Evolutionary conservation across 2,888 invertebrate species (phyloP).

Genomic region (Parnassius orleans): DNA sequence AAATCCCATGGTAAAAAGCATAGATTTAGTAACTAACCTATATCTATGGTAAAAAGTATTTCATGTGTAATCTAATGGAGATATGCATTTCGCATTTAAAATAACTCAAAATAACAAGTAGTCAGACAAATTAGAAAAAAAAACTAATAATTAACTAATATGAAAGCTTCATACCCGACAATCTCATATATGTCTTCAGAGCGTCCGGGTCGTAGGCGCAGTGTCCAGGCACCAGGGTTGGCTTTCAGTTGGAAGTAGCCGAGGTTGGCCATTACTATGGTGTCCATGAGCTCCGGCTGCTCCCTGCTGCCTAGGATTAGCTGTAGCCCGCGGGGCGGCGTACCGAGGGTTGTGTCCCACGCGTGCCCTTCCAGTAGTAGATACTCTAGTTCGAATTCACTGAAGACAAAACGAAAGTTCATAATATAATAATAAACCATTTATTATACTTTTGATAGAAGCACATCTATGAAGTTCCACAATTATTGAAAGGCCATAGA

Average conservation of each 20-base stretch:
- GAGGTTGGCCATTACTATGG: conserved; percentile 99
- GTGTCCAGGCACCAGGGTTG: conserved; percentile 97
- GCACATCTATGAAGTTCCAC: too few species aligned
- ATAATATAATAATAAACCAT: too few species aligned
- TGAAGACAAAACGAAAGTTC: conserved; percentile 49
- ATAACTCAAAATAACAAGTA: too few species aligned
- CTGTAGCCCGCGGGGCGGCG: conserved; percentile 98
- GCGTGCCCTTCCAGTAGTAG: conserved; percentile 97
- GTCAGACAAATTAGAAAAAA: too few species aligned
- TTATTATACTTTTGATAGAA: too few species aligned
- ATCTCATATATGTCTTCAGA: conserved; percentile 98
- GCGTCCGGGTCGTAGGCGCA: conserved; percentile 94
- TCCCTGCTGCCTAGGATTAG: conserved; percentile 93
- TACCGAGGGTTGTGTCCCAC: conserved; percentile 93
- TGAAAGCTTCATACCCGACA: conserved; percentile 77
- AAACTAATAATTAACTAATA: not conserved
- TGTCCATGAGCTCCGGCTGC: conserved; percentile 92
- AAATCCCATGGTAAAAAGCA: too few species aligned
- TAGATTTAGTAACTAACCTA: too few species aligned
- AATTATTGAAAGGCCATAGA: too few species aligned
- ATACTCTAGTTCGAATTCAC: conserved; percentile 97
- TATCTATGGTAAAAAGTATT: too few species aligned
- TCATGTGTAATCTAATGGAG: too few species aligned
- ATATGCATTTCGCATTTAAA: too few species aligned
- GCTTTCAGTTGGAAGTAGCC: conserved; percentile 98